Evolutionary conservation across 2,797 vertebrate genomes (phyloP), one percentile per base, ranked within the genome.

Genomic region (Glyptemys insculpta): DNA sequence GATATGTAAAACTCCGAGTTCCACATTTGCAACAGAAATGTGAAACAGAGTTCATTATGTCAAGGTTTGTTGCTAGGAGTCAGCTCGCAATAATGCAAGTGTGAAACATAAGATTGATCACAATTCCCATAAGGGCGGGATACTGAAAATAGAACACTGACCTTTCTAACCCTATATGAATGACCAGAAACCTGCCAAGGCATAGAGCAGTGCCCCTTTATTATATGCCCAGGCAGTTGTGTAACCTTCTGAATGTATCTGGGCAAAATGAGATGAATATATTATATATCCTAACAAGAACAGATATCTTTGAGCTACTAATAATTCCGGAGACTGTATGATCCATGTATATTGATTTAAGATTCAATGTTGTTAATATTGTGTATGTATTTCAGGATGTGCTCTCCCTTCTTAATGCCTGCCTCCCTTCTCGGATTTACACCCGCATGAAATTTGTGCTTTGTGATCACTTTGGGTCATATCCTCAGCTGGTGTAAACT

Each of bases 1-100:
- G 81, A 87, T 56, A 44, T 1, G 0, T 91, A 76, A 95, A 97
- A 95, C 49, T 92, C 80, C 92, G 53, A 72, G 25, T 81, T 85
- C 12, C 5, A 76, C 79, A 92, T 95, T 74, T 11, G 31, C 1
- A 1, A 65, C 56, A 87, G 91, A 91, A 95, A 93, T 2, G 86
- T 82, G 92, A 87, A 88, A 94, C 1, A 1, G 84, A 92, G 89
- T 88, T 96, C 47, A 78, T 27, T 80, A 90, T 93, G 96, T 92
- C 80, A 49, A 65, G 65, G 7, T 57, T 4, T 56, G 83, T 79
- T 95, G 87, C 92, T 91, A 79, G 95, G 93, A 96, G 85, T 81
- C 85, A 80, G 83, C 79, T 65, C 14, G 79, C 54, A 86, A 59
- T 93, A 78, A 31, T 12, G 78, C 57, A 82, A 84, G 84, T 0